These are phyloP conservation scores for Micronycteris hirsuta DNA, from an alignment of 2,113 vertebrate species.

Conservation along the genomic window DNA sequence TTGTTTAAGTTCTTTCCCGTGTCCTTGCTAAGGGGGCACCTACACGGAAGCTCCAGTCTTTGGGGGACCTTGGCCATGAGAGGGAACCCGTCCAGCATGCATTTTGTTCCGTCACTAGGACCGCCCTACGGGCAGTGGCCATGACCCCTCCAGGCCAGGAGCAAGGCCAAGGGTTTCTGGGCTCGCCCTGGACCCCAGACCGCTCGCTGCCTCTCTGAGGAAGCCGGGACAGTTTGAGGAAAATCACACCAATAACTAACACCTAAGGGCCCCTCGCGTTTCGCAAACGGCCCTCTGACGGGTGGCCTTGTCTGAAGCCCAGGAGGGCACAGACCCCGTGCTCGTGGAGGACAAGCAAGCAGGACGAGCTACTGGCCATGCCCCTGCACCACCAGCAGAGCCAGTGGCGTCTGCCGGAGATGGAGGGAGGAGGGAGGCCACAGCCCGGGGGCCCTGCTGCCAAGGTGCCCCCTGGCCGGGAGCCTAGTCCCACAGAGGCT, in stretches of 20 bases:
- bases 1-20: no score
- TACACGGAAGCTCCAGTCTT: rapidly evolving
- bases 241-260: not conserved
- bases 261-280: rapidly evolving
- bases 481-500: rapidly evolving
- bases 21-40: rapidly evolving
- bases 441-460: no score
- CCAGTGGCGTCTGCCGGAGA: no score
- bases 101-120: rapidly evolving
- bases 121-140: rapidly evolving
- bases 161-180: no score
- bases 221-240: not conserved
- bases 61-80: no score
- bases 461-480: rapidly evolving
- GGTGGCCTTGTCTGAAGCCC: rapidly evolving
- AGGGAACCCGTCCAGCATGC: rapidly evolving
- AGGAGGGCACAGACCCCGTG: no score
- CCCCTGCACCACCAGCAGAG: not conserved
- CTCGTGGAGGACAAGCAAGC: rapidly evolving
- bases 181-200: rapidly evolving
- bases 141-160: rapidly evolving
- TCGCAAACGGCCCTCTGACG: rapidly evolving
- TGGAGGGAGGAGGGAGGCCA: no score
- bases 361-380: not conserved
- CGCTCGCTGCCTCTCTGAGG: not conserved